Percentiles rank a stretch among this genome's conserved stretches.
These are phyloP conservation scores for Dasysyrphus albostriatus DNA, from an alignment of 2,888 invertebrate species.

Conservation along the genomic window DNA sequence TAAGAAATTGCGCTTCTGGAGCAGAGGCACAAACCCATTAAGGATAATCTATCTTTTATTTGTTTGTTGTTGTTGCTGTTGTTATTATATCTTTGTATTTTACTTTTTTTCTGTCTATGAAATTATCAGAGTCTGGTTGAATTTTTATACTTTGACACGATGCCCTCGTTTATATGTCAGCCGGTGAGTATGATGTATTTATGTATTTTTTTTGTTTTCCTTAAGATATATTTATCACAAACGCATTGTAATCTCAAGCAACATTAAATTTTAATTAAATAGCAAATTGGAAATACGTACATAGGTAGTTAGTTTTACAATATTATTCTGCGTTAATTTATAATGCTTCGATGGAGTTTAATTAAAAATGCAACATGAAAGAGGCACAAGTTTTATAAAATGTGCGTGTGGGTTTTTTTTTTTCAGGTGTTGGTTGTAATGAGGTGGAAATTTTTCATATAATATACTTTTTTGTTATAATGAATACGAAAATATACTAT, in stretches of 20 bases:
- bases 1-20: slow-evolving; percentile 50
- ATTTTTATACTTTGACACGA: slow-evolving; percentile 46
- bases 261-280: slow-evolving; percentile 74
- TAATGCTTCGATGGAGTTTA: slow-evolving; percentile 66
- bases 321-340: not conserved
- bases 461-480: too few relatives aligned
- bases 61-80: not conserved
- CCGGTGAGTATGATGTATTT: not conserved
- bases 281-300: slow-evolving; percentile 38
- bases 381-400: not conserved
- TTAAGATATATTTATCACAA: slow-evolving; percentile 58
- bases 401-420: slow-evolving; percentile 8
- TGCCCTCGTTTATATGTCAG: slow-evolving; percentile 43
- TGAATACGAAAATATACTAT: too few relatives aligned
- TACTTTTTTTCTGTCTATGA: slow-evolving; percentile 26
- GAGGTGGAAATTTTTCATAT: not conserved
- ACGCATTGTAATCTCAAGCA: slow-evolving; percentile 57
- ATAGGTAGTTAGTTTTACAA: slow-evolving; percentile 16
- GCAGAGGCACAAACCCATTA: slow-evolving; percentile 63
- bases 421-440: slow-evolving; percentile 7
- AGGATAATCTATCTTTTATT: slow-evolving; percentile 56
- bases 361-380: slow-evolving; percentile 42
- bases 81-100: not conserved
- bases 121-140: slow-evolving; percentile 36
- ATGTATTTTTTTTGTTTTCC: not conserved